Base-by-base conservation (phyloP, 2,888 invertebrate species). In the Dermolepida albohirtum region DNA sequence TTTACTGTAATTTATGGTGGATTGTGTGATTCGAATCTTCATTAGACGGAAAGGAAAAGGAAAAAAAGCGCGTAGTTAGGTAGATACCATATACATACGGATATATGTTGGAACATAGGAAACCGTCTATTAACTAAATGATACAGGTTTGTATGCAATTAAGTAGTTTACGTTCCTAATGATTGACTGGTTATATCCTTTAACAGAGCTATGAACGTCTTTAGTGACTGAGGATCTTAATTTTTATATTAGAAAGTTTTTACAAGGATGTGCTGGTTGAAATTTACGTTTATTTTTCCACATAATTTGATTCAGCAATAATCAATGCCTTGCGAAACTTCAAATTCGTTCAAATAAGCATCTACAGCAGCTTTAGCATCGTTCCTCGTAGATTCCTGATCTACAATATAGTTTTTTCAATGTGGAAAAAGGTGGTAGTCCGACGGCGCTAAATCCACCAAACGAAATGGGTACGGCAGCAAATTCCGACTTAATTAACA, bases 121-220 rank as follows among this genome's bases (percentile, higher is more conserved):
- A 62, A 62, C 59, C 59, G 34, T 6, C 59, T 47, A 62, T 62
- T 62, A 62, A 62, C 59, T 62, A 47, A 62, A 62, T 62, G 59
- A 62, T 62, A 47, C 17, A 47, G 16, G 34, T 39, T 34, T 14
- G 59, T 62, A 47, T 62, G 59, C 59, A 62, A 44, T 62, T 62
- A 62, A 62, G 47, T 47, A 34, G 47, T 62, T 62, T 47, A 34
- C 59, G 59, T 62, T 49, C 6, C 34, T 34, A 34, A 34, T 34
- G 34, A 8, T 34, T 10, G 34, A 34, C 5, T 34, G 34, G 6
- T 34, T 39, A 17, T 16, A n/a, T 54, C 40, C 16, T 54, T 17
- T 40, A 17, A 14, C 7, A 10, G 11, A 54, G 16, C n/a, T 29
- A 22, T 17, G 10, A 54, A 54, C 39, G 16, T 54, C 54, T 40